Conservation (phyloP, 2,888 invertebrate species). For the Microplitis deprimator region DNA sequence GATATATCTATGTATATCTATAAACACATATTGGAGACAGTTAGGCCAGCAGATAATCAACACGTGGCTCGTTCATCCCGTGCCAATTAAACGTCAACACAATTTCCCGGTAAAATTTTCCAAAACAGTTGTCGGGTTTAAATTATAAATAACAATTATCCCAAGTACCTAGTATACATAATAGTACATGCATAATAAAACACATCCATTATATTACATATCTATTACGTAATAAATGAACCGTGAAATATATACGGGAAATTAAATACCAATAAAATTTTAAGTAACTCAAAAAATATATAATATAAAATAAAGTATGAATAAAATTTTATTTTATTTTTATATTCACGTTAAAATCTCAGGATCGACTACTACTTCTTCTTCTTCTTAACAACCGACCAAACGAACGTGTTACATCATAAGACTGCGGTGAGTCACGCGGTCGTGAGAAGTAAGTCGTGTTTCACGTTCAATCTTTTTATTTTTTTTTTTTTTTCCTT, state of each 20-base stretch:
- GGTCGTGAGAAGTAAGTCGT: conserved; percentile 44
- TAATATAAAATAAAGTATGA: neutral
- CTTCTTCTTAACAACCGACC: conserved; percentile 33
- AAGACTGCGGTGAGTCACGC: conserved; percentile 44
- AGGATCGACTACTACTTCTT: conserved; percentile 22
- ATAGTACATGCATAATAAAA: neutral
- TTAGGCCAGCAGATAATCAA: conserved; percentile 44
- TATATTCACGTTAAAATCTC: conserved; percentile 34
- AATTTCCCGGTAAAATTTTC: conserved; percentile 28
- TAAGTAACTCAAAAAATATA: neutral
- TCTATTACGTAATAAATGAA: neutral
- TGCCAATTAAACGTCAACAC: conserved; percentile 42
- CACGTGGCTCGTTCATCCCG: conserved; percentile 44
- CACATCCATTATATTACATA: neutral
- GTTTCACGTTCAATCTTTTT: conserved; percentile 35
- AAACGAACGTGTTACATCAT: conserved; percentile 40
- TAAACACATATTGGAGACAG: conserved; percentile 29
- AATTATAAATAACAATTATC: neutral
- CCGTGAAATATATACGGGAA: neutral
- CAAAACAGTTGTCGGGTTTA: conserved; percentile 13
- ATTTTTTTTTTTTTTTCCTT: conserved; percentile 30
- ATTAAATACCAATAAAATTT: neutral
- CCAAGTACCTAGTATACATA: neutral
- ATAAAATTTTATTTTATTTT: neutral
- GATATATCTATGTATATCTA: too few species aligned